A percentile compares a stretch with the other conserved stretches of the same genome.
These are phyloP conservation scores for Rhagoletis zephyria DNA, from an alignment of 1,140 invertebrate genomes.

Conservation along the genomic window DNA sequence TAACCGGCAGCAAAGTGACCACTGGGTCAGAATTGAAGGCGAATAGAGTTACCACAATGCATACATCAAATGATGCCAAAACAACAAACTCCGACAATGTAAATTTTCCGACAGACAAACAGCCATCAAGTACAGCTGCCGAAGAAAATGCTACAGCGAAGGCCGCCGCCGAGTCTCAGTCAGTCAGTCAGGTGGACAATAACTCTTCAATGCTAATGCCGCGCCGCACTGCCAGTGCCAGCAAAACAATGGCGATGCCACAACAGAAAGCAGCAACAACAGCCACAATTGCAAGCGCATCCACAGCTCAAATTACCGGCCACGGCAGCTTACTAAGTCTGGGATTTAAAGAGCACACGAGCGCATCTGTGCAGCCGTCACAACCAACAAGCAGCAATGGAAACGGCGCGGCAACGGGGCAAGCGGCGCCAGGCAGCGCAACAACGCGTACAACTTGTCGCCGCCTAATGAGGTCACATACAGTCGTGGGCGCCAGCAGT, in stretches of 20 bases:
- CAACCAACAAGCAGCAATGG: constrained; percentile 21
- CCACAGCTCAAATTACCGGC: constrained; percentile 39
- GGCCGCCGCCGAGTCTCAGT: not conserved
- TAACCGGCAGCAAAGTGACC: not conserved
- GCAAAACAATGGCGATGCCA: constrained; percentile 25
- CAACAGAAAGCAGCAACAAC: constrained; percentile 11
- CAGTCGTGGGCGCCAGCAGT: constrained; percentile 57
- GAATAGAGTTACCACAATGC: not conserved
- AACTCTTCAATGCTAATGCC: constrained; percentile 1
- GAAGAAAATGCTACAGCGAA: not conserved
- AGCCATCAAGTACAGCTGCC: not conserved
- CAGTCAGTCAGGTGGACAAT: not conserved
- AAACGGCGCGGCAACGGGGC: not conserved
- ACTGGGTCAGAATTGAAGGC: not conserved
- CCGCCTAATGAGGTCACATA: constrained; percentile 68
- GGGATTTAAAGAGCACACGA: constrained; percentile 30
- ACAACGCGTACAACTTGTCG: constrained; percentile 64
- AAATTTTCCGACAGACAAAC: not conserved
- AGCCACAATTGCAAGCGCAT: not conserved
- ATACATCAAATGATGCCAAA: constrained; percentile 30
- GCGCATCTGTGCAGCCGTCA: constrained; percentile 34
- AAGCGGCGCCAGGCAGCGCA: constrained; percentile 46
- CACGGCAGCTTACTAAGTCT: constrained; percentile 25
- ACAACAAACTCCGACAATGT: not conserved
- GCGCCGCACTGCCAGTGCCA: constrained; percentile 8